Percentiles rank a stretch among this genome's conserved stretches.
These are phyloP conservation scores for Python bivittatus DNA, from an alignment of 2,113 vertebrate species.

Conservation along the genomic window DNA sequence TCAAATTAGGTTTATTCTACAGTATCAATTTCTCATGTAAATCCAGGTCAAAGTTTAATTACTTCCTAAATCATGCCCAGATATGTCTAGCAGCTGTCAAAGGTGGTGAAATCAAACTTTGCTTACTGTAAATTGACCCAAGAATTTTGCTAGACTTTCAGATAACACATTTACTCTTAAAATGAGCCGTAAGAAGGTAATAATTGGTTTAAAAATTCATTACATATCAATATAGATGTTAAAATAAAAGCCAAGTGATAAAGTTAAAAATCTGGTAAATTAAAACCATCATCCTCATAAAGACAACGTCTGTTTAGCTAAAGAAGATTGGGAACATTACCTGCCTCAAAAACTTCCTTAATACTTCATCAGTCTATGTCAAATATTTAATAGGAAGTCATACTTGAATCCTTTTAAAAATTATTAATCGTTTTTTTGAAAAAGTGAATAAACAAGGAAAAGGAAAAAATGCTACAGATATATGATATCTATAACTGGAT, in stretches of 20 bases:
- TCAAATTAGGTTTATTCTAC: not conserved
- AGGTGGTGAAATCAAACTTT: not conserved
- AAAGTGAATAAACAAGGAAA: not conserved
- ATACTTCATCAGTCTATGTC: not conserved
- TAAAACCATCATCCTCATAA: not conserved
- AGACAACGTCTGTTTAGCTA: not conserved
- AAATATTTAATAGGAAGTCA: not conserved
- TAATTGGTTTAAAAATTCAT: not conserved
- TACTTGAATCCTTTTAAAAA: not conserved
- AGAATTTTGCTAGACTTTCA: not conserved
- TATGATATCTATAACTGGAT: not conserved
- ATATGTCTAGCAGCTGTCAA: not conserved
- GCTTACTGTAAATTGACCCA: not conserved
- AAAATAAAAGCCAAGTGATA: not conserved
- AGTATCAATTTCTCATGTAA: not conserved
- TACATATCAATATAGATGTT: not conserved
- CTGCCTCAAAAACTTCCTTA: not conserved
- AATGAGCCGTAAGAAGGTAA: not conserved
- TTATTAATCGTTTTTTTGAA: not conserved
- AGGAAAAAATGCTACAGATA: not conserved
- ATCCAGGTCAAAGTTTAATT: not conserved
- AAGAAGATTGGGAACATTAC: not conserved
- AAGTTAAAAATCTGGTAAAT: not conserved
- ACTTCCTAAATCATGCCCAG: not conserved
- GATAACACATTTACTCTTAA: not conserved